Evolutionary conservation across 2,888 invertebrate species (phyloP).

Genomic region (Pyrochroa serraticornis): DNA sequence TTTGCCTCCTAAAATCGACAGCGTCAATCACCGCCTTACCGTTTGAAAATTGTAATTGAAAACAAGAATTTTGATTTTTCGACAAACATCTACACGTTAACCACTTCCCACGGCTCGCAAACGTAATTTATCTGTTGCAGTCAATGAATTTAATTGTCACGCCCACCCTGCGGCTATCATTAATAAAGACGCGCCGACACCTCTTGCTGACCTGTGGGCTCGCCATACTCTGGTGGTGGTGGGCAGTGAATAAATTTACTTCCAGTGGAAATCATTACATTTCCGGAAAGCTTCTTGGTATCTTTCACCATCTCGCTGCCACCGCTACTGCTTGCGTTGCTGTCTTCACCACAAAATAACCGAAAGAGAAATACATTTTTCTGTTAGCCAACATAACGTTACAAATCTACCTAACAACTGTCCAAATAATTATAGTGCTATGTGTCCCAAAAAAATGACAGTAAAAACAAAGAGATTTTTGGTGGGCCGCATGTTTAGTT

Average conservation of each 20-base stretch:
- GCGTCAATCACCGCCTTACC: too few species aligned
- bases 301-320: conserved; percentile 42
- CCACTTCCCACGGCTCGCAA: not conserved
- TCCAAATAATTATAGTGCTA: too few species aligned
- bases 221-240: conserved; percentile 68
- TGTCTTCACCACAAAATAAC: conserved; percentile 39
- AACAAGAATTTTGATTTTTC: too few species aligned
- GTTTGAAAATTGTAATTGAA: too few species aligned
- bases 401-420: too few species aligned
- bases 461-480: too few species aligned
- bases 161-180: conserved; percentile 33
- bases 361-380: too few species aligned
- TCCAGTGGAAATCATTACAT: conserved; percentile 78
- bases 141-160: conserved; percentile 40
- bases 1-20: not conserved
- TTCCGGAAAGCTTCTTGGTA: conserved; percentile 66
- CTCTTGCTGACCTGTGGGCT: conserved; percentile 42
- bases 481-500: too few species aligned
- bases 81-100: too few species aligned
- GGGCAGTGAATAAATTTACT: conserved; percentile 81
- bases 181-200: conserved; percentile 35
- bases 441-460: too few species aligned
- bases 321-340: conserved; percentile 61
- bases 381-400: not conserved
- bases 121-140: not conserved